Conservation (phyloP, 1,140 invertebrate species). For the Meloidogyne floridensis region DNA sequence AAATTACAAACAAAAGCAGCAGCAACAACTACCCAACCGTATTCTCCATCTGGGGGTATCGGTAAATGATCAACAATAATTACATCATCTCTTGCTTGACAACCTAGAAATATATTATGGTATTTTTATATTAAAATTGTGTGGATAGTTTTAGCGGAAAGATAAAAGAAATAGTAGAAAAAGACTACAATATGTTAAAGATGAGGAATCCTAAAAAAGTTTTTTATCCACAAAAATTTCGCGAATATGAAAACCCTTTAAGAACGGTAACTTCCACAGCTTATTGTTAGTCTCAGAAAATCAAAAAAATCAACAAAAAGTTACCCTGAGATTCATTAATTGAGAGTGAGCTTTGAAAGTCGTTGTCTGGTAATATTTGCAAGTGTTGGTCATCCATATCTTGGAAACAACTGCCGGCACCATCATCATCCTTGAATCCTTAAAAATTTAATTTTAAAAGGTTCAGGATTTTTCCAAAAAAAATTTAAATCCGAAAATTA, state of each 20-base stretch:
- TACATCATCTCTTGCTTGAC: constrained; percentile 31
- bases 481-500: too few relatives aligned
- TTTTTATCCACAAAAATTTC: too few relatives aligned
- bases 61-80: constrained; percentile 54
- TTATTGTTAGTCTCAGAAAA: too few relatives aligned
- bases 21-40: constrained; percentile 88
- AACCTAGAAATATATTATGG: constrained; percentile 21
- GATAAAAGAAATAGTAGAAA: neutral
- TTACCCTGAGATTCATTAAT: constrained; percentile 35
- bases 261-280: too few relatives aligned
- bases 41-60: constrained; percentile 66
- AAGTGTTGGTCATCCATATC: constrained; percentile 15
- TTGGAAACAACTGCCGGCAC: constrained; percentile 2
- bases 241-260: too few relatives aligned
- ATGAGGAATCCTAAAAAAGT: too few relatives aligned
- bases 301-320: neutral
- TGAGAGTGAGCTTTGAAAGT: constrained; percentile 40
- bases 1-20: constrained; percentile 96
- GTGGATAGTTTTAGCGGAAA: neutral
- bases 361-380: constrained; percentile 30
- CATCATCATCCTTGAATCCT: constrained; percentile 15
- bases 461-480: too few relatives aligned
- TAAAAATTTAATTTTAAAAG: neutral
- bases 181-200: too few relatives aligned
- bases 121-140: neutral